These are phyloP conservation scores for Zelostemma sp. DNA, from an alignment of 1,140 invertebrate species.

Conservation along the genomic window DNA sequence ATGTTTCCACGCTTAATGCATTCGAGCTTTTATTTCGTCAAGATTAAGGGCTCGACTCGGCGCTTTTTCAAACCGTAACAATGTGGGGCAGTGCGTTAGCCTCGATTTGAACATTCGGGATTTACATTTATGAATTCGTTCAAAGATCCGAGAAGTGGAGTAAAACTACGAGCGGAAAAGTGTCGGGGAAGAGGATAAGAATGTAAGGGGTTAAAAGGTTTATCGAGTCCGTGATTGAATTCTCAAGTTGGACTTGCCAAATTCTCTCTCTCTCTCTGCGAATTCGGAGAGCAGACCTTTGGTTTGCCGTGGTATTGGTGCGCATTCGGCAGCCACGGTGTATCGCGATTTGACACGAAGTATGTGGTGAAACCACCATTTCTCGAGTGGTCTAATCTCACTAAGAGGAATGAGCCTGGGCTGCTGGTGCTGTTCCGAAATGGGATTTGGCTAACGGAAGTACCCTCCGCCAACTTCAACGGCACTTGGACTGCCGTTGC, in stretches of 20 bases:
- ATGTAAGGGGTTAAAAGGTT: conserved; percentile 26
- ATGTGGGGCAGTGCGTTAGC: conserved; percentile 26
- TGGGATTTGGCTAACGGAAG: conserved; percentile 33
- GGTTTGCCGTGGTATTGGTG: conserved; percentile 6
- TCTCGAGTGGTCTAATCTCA: conserved; percentile 37
- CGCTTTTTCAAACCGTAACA: conserved; percentile 29
- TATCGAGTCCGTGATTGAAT: conserved; percentile 42
- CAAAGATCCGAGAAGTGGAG: too few relatives aligned
- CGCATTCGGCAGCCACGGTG: conserved; percentile 22
- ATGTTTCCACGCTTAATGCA: conserved; percentile 17
- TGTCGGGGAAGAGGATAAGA: conserved; percentile 14
- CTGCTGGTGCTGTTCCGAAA: conserved; percentile 10
- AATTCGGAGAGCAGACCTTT: conserved; percentile 25
- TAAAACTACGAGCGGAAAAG: too few relatives aligned
- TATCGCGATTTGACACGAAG: conserved; percentile 43
- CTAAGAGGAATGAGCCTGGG: conserved; percentile 26
- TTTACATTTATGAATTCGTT: too few relatives aligned
- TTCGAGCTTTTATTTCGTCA: conserved; percentile 37
- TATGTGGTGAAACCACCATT: conserved; percentile 28
- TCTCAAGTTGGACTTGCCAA: conserved; percentile 36
- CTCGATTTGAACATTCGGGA: conserved; percentile 1
- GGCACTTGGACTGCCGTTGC: conserved; percentile 34
- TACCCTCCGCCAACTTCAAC: conserved; percentile 30
- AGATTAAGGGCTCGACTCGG: conserved; percentile 34
- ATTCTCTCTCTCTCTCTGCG: conserved; percentile 26